phyloP scores from a whole-genome alignment of 2,113 vertebrate species.

The Poecile atricapillus region DNA sequence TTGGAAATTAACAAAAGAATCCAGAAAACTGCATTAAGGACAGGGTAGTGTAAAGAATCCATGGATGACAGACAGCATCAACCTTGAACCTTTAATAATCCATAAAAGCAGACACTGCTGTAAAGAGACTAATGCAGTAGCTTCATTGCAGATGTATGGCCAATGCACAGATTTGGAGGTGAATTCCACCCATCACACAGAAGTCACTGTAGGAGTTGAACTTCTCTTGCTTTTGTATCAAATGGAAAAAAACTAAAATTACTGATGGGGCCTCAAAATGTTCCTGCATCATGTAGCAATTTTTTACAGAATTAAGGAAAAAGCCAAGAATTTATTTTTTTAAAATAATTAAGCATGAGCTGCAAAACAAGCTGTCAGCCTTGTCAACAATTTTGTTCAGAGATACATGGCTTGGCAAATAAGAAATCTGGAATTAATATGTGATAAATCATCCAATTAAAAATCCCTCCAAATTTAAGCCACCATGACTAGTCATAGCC shows the following conservation, averaged over 20 bases:
- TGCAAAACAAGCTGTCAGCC: background rate
- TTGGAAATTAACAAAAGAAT: background rate
- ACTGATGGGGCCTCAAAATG: background rate
- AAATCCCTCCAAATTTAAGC: background rate
- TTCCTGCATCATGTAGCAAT: rapidly evolving
- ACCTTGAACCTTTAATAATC: background rate
- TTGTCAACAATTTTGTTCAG: background rate
- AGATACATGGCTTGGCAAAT: background rate
- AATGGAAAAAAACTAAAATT: background rate
- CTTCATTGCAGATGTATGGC: background rate
- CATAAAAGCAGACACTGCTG: background rate
- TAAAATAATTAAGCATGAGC: background rate
- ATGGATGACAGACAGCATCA: background rate
- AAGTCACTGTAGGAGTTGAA: background rate
- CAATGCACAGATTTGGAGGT: background rate
- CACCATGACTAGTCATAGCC: background rate
- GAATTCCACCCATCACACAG: background rate
- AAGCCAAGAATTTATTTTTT: background rate
- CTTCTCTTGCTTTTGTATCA: background rate
- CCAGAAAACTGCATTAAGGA: background rate
- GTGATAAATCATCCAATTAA: background rate
- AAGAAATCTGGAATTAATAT: background rate
- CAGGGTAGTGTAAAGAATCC: background rate
- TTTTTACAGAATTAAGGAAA: background rate
- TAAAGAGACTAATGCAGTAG: background rate